A percentile compares a stretch with the other conserved stretches of the same genome.
These are phyloP conservation scores for Dendrocincla tyrannina DNA, from an alignment of 2,797 vertebrate species.

Conservation along the genomic window DNA sequence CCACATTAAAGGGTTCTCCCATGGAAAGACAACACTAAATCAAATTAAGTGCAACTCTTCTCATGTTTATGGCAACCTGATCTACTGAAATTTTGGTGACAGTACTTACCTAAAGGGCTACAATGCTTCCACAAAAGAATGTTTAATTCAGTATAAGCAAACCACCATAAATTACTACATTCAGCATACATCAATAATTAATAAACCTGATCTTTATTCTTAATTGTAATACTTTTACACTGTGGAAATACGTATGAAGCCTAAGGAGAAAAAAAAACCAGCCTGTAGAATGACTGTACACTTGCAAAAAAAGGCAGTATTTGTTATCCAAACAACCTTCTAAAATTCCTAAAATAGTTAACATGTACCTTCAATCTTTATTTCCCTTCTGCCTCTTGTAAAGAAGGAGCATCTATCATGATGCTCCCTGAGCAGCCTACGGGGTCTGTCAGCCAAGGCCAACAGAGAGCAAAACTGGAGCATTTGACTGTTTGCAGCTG, in stretches of 20 bases:
- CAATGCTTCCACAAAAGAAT: neutral
- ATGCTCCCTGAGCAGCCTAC: neutral
- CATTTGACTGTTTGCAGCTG: neutral
- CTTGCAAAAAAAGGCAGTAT: neutral
- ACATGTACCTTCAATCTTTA: neutral
- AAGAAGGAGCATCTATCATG: neutral
- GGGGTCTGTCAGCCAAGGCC: neutral
- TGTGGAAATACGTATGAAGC: neutral
- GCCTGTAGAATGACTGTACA: neutral
- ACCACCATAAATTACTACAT: neutral
- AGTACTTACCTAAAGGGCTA: neutral
- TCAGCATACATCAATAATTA: neutral
- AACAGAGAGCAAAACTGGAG: neutral
- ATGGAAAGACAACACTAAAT: neutral
- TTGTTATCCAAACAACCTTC: neutral
- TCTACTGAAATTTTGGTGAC: neutral
- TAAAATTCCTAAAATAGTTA: neutral
- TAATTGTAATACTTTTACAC: neutral
- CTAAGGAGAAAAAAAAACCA: neutral
- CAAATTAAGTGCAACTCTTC: neutral
- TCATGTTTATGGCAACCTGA: neutral
- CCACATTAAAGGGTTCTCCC: neutral
- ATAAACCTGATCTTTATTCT: neutral
- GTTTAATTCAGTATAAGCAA: neutral
- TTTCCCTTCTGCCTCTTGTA: neutral